Evolutionary conservation across 2,113 vertebrate species (phyloP), one percentile per base, ranked within the genome.

Genomic region (Pampusana beccarii): DNA sequence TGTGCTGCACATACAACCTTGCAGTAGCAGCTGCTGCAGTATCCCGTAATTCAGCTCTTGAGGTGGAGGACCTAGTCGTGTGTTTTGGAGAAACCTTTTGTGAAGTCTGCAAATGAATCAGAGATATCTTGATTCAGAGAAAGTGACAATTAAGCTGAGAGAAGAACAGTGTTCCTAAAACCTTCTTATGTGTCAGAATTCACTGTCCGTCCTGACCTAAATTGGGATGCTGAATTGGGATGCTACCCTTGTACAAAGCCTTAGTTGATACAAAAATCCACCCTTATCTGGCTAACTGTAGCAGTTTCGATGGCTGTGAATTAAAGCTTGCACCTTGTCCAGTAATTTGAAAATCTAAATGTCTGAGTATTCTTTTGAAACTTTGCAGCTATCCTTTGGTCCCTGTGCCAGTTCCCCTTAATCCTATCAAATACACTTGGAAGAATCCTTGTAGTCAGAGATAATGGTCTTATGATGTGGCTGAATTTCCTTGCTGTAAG

Each of bases 391-490:
- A 12, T 85, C 70, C 58, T 93, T 92, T 85, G 50, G 86, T 79
- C 65, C 40, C 73, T 42, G 31, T 77, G 65, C 73, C 58, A 53
- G 29, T 89, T 94, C 65, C 48, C 18, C 44, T 60, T 96, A 91
- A 85, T 92, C 51, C 66, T 80, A 3, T 84, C 67, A 86, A 73
- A 60, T 60, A 21, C 48, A 56, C 33, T 71, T 67, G 57, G 57
- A 92, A 87, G 64, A 89, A 96, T 86, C 40, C 64, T 85, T 93
- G n/a, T 79, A 71, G 57, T 78, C 54, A 72, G 71, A 95, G 67
- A 78, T 93, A 84, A 78, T 84, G 38, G 48, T 71, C 11, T 5
- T 90, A 56, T 2, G 36, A 34, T 66, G 48, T 10, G 42, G 29
- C 61, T 75, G 77, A 69, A 79, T 91, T 91, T 93, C 71, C 46